Evolutionary conservation across 2,113 vertebrate species (phyloP).

Genomic region (Prietella phreatophila): DNA sequence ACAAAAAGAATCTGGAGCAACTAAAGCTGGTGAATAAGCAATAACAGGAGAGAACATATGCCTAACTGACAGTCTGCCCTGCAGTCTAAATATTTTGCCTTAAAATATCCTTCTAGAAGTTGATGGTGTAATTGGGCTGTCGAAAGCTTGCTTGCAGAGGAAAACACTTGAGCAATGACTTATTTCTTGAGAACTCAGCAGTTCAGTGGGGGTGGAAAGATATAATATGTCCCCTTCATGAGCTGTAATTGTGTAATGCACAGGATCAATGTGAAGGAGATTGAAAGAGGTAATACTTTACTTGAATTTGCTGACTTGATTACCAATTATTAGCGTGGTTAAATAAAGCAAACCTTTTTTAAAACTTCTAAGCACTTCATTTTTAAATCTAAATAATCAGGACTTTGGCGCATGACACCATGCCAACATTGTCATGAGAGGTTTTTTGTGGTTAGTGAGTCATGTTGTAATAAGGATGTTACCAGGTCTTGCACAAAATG

Average conservation of each 20-base stretch:
- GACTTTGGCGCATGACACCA: constrained; percentile 13
- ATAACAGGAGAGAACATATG: constrained; percentile 23
- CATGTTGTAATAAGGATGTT: constrained; percentile 31
- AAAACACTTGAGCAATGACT: constrained; percentile 53
- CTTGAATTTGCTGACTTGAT: neutral
- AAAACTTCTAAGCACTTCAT: neutral
- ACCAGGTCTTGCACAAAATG: neutral
- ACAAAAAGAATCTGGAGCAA: constrained; percentile 31
- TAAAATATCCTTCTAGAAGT: constrained; percentile 37
- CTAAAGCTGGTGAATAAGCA: constrained; percentile 31
- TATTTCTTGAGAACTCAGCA: constrained; percentile 43
- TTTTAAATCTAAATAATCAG: neutral
- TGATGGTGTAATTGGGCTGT: constrained; percentile 49
- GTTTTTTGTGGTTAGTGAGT: constrained; percentile 26
- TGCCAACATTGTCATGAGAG: neutral
- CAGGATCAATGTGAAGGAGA: constrained; percentile 1
- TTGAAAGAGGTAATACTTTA: neutral
- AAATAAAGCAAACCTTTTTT: neutral
- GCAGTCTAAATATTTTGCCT: constrained; percentile 57
- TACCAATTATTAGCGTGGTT: neutral
- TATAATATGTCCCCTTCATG: neutral
- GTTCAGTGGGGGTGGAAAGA: constrained; percentile 16
- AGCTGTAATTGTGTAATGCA: constrained; percentile 21
- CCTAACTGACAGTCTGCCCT: constrained; percentile 44
- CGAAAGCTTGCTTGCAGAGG: constrained; percentile 37